A percentile compares a stretch with the other conserved stretches of the same genome.
phyloP scores from a whole-genome alignment of 53 echinoderm and acorn worm species.

The Echinometra lucunter region DNA sequence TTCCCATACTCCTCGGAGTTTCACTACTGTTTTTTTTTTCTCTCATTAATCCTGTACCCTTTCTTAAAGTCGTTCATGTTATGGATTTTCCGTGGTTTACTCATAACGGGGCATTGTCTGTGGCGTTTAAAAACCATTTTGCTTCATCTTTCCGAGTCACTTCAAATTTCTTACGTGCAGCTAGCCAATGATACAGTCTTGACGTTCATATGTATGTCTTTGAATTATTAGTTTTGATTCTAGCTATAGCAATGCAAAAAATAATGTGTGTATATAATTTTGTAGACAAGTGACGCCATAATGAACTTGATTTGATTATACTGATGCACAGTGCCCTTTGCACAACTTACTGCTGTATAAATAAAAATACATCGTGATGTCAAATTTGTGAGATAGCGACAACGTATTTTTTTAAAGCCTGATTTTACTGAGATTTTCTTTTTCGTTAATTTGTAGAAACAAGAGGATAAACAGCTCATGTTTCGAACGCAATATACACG shows the following conservation, averaged over 20 bases:
- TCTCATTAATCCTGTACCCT: not conserved
- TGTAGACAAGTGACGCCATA: too few relatives aligned
- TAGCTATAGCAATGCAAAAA: not conserved
- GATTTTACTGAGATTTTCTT: not conserved
- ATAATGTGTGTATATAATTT: not conserved
- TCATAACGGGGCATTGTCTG: not conserved
- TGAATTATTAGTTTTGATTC: not conserved
- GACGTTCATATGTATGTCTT: not conserved
- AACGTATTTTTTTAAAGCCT: not conserved
- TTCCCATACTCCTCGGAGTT: not conserved
- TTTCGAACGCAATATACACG: conserved; percentile 37
- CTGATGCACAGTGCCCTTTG: not conserved
- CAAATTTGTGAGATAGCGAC: not conserved
- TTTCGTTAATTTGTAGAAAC: conserved; percentile 1
- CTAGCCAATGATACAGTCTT: not conserved
- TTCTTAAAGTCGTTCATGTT: not conserved
- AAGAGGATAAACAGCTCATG: not conserved
- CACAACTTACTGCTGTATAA: not conserved
- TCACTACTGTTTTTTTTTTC: not conserved
- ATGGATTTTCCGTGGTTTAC: not conserved
- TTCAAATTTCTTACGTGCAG: not conserved
- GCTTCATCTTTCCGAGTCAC: too few relatives aligned
- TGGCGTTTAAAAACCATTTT: not conserved
- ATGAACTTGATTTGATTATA: too few relatives aligned
- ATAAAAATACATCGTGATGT: not conserved